These are phyloP conservation scores for Lithophane socia DNA, from an alignment of 2,888 invertebrate species.

Conservation along the genomic window DNA sequence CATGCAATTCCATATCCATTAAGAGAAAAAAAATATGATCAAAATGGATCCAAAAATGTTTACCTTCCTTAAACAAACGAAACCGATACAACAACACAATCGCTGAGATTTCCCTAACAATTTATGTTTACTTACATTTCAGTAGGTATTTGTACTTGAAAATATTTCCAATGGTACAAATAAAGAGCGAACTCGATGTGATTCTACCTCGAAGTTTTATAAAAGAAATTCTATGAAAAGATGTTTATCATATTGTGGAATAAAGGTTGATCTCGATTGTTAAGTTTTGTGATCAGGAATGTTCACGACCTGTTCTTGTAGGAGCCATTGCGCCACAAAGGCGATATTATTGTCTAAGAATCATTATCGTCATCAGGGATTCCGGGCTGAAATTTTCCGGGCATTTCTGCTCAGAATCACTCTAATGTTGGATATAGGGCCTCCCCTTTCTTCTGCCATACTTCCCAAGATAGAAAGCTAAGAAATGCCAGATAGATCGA, in stretches of 20 bases:
- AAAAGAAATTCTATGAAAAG: not conserved
- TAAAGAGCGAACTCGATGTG: slow-evolving; percentile 6
- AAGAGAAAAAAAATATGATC: slow-evolving; percentile 44
- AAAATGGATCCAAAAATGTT: slow-evolving; percentile 47
- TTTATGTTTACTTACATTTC: slow-evolving; percentile 36
- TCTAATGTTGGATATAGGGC: no score
- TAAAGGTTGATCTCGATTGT: not conserved
- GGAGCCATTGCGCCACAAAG: not conserved
- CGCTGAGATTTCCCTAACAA: slow-evolving; percentile 16
- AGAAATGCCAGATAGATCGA: no score
- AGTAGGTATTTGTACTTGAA: slow-evolving; percentile 30
- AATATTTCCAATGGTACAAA: slow-evolving; percentile 27
- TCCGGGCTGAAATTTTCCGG: no score
- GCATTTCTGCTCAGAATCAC: no score
- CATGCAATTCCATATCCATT: slow-evolving; percentile 27
- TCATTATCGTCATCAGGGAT: not conserved
- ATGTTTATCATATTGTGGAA: not conserved
- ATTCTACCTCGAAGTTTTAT: slow-evolving; percentile 9
- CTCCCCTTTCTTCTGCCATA: not conserved
- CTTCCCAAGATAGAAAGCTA: not conserved
- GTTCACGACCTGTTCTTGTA: not conserved
- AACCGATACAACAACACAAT: slow-evolving; percentile 29
- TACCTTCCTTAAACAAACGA: slow-evolving; percentile 34
- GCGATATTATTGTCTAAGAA: not conserved
- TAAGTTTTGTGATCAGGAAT: not conserved